Evolutionary conservation across 1,140 invertebrate genomes (phyloP).

Genomic region (Halesus radiatus): DNA sequence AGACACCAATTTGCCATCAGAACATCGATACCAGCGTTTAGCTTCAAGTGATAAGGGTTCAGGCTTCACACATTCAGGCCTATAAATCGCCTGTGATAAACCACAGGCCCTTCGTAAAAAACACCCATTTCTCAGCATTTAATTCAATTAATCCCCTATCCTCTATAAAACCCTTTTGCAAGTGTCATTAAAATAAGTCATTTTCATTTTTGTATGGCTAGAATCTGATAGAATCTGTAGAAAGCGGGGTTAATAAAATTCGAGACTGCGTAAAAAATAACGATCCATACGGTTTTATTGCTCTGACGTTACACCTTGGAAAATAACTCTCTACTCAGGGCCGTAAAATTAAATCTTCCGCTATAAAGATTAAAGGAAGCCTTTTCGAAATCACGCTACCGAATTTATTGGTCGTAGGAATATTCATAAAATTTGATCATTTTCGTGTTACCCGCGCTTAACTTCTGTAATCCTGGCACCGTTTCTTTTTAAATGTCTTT

Average conservation of each 20-base stretch:
- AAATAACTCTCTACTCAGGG: neutral
- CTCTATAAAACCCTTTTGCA: neutral
- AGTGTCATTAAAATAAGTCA: neutral
- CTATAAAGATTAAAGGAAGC: too few species aligned
- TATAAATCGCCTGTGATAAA: slow-evolving; percentile 1
- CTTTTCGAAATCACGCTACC: too few species aligned
- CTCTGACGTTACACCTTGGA: neutral
- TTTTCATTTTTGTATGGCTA: neutral
- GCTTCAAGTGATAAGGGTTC: slow-evolving; percentile 9
- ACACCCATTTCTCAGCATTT: neutral
- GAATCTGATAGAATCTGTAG: neutral
- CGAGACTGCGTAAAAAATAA: slow-evolving; percentile 1
- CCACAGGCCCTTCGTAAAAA: neutral
- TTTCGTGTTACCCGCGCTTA: too few species aligned
- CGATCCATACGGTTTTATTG: neutral
- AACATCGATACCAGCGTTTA: slow-evolving; percentile 14
- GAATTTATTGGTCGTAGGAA: too few species aligned
- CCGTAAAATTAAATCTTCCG: neutral
- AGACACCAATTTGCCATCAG: slow-evolving; percentile 13
- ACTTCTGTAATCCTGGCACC: too few species aligned
- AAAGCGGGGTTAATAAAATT: neutral
- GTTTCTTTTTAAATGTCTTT: too few species aligned
- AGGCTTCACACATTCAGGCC: neutral
- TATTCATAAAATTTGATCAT: too few species aligned
- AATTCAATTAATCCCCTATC: neutral